These are phyloP conservation scores for Pholis gunnellus DNA, from an alignment of 2,113 vertebrate species.

Conservation along the genomic window DNA sequence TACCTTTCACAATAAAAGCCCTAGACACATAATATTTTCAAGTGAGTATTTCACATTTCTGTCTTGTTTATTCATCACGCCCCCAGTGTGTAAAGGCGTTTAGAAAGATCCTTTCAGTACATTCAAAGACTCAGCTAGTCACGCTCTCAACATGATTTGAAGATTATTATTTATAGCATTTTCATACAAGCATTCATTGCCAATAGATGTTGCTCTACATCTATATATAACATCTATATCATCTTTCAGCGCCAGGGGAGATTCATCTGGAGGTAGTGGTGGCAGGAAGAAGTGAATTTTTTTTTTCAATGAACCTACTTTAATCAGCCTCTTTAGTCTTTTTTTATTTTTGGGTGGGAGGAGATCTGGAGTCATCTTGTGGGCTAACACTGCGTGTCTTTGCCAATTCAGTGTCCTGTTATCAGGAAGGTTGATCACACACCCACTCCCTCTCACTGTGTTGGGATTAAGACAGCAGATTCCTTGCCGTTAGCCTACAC, in stretches of 20 bases:
- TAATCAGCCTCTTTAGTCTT: constrained; percentile 51
- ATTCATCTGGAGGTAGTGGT: constrained; percentile 44
- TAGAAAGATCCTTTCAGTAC: constrained; percentile 21
- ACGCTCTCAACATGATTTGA: constrained; percentile 66
- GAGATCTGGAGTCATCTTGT: constrained; percentile 27
- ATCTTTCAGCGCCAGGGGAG: constrained; percentile 50
- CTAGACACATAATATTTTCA: background rate
- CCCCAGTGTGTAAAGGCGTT: background rate
- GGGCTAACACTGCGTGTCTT: constrained; percentile 50
- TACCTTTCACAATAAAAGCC: background rate
- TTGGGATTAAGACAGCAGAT: constrained; percentile 57
- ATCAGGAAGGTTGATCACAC: constrained; percentile 62
- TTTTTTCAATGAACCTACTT: constrained; percentile 78
- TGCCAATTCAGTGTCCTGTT: constrained; percentile 53
- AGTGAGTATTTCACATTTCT: background rate
- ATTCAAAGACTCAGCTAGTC: constrained; percentile 65
- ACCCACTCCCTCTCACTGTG: constrained; percentile 53
- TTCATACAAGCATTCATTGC: constrained; percentile 43
- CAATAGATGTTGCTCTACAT: constrained; percentile 65
- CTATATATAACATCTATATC: constrained; percentile 68
- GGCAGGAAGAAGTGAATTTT: constrained; percentile 29
- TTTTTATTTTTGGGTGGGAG: constrained; percentile 34
- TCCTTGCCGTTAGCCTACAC: constrained; percentile 51
- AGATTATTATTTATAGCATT: constrained; percentile 60
- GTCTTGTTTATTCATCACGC: background rate